Base-by-base conservation (phyloP, 1,140 invertebrate species). In the Elymnias hypermnestra region DNA sequence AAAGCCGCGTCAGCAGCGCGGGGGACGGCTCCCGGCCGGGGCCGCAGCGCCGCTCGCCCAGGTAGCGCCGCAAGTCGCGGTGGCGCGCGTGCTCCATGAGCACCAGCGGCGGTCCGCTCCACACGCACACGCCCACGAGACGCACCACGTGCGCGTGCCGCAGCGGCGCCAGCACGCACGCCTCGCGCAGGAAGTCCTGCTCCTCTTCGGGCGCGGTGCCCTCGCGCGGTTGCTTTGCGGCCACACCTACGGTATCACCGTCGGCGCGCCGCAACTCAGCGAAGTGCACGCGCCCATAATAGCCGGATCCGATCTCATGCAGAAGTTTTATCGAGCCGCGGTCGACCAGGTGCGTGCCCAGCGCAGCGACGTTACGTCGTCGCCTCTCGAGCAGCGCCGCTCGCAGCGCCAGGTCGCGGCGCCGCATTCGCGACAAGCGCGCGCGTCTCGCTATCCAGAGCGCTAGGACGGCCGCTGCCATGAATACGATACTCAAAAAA, bases 161-260 rank as follows among this genome's bases (percentile, higher is more conserved):
- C 68, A 98, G 95, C 31, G 92, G 88, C 65, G 97, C 97, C 94
- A 98, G 97, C 12, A 95, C 91, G 70, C 96, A 94, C 0, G 95
- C 95, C 74, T 98, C 96, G 37, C 93, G 93, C 9, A 98, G 85
- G 60, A 97, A 97, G 72, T 97, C 95, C n/a, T 96, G 79, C 72
- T 96, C 96, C 67, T 96, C 93, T 90, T 0, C 90, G 89, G n/a
- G 92, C 93, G 1, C 93, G 18, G 47, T 92, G 4, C 90, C 76
- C 76, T 97, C 95, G 0, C 97, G 83, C 0, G 95, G 96, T 83
- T 97, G 97, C 1, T 98, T 95, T 4, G 96, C 64, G 3, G 64
- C 63, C 1, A 67, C 60, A 0, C 53, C 18, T 8, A 51, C 18
- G n/a, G 51, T 49, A n/a, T 36, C 36, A 5, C 36, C 15, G n/a